Evolutionary conservation across 2,797 vertebrate species (phyloP), one percentile per base, ranked within the genome.

Genomic region (Esox lucius): DNA sequence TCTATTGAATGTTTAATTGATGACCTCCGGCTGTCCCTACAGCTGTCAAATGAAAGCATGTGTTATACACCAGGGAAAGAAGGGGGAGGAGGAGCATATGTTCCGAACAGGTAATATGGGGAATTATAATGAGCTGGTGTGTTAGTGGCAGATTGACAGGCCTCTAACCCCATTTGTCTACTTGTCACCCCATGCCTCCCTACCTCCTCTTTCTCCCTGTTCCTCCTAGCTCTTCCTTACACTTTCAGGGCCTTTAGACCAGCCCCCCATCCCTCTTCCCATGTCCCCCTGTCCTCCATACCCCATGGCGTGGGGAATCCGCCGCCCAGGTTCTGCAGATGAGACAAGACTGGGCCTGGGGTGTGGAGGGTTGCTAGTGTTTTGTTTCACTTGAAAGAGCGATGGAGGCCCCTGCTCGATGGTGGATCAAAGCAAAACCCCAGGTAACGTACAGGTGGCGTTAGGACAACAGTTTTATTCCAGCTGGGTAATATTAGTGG

Each of bases 1-100:
- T 68, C 66, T 72, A 75, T 80, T 81, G 84, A 77, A 70, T 89
- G 74, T 88, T 88, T 92, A 88, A 92, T 91, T 91, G 88, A 91
- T 91, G 87, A 88, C 84, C 87, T 88, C 83, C 84, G 84, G 31
- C 79, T 79, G 83, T 68, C 83, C 59, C 79, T 85, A 84, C 89
- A 82, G 88, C 88, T 91, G 87, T 84, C 80, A 46, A 49, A 8
- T 33, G 42, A 19, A 7, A 69, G 67, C 7, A 76, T 42, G 26
- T 11, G 9, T 35, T 46, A 64, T 28, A 13, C 28, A 33, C 62
- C 46, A 70, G 51, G 68, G 12, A 75, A 56, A n/a, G 13, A 24
- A n/a, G 35, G 16, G 13, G 26, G 12, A 1, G 22, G 48, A 39
- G 48, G 22, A 9, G 16, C 85, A 87, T 84, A 89, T 90, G 85